A percentile compares a stretch with the other conserved stretches of the same genome.
These are phyloP conservation scores for Nasonovia ribisnigri DNA, from an alignment of 2,888 invertebrate genomes.

Conservation along the genomic window DNA sequence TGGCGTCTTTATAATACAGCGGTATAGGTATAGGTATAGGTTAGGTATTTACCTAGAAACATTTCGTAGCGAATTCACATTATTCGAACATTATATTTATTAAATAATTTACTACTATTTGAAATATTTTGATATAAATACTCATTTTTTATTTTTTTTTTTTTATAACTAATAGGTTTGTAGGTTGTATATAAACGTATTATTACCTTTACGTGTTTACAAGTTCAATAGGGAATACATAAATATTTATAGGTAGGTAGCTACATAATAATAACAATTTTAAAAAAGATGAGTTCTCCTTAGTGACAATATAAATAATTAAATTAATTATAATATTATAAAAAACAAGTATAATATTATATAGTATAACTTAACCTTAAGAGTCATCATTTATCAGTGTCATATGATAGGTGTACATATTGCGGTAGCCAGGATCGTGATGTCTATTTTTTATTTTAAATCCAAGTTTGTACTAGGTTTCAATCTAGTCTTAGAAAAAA, in stretches of 20 bases:
- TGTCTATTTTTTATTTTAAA: not conserved
- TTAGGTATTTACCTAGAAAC: not conserved
- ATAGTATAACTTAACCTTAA: too few species aligned
- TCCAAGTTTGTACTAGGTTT: not conserved
- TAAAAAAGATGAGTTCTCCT: not conserved
- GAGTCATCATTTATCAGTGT: not conserved
- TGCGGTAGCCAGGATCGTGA: not conserved
- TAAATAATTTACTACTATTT: not conserved
- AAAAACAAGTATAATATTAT: too few species aligned
- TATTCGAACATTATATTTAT: not conserved
- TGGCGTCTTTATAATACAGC: not conserved
- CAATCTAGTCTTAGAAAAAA: not conserved
- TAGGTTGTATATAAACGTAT: not conserved
- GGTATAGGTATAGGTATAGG: not conserved
- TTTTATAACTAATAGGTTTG: too few species aligned
- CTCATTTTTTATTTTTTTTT: not conserved
- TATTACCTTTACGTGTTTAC: not conserved
- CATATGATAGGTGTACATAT: not conserved
- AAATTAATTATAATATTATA: not conserved
- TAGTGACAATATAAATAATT: not conserved
- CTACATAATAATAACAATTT: not conserved
- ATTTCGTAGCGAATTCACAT: not conserved
- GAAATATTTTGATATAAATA: not conserved
- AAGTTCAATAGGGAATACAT: not conserved
- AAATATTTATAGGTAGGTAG: not conserved